Base-by-base conservation (phyloP, 2,113 vertebrate genomes). In the Calidris pygmaea region DNA sequence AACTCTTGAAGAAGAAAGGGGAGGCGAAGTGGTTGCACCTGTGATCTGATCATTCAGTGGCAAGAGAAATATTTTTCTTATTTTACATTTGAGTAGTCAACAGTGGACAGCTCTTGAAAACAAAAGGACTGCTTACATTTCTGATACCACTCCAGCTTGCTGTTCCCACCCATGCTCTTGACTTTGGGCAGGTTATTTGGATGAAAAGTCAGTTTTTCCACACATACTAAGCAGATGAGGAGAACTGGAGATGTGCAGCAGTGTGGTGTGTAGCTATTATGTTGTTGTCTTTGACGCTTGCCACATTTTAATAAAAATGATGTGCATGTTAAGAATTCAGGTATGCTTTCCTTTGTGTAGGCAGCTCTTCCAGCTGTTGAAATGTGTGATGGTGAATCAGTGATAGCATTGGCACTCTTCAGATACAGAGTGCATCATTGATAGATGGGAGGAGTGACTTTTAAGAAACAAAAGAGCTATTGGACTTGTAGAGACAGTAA, bases 351-450 rank as follows among this genome's bases (percentile, higher is more conserved):
- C 23, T 27, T 88, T 83, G 4, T 60, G 10, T 16, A 20, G 53
- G 19, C 17, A 76, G 19, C 47, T 79, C 17, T 87, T 85, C 39
- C 34, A 41, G 0, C 20, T 76, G 14, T 17, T 16, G 59, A 39
- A 83, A 41, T 0, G 1, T 6, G 3, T 2, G 14, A 3, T 30
- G 17, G 23, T 52, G 27, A 26, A 30, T 85, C 39, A 15, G 6
- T 34, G 65, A 16, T 62, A n/a, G 53, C 35, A 12, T 0, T 48
- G 56, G 13, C 10, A 15, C 27, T 53, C 43, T 65, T 35, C 60
- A 76, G 48, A 4, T 37, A 10, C 27, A 53, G 45, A 76, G 21
- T 12, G 14, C 35, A 8, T 37, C 9, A 3, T 1, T 79, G 60
- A 13, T n/a, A 14, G 19, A 7, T 17, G 39, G 18, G 3, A 48